A percentile compares a stretch with the other conserved stretches of the same genome.
phyloP scores from a whole-genome alignment of 2,113 vertebrate species.

The Pseudopipra pipra region DNA sequence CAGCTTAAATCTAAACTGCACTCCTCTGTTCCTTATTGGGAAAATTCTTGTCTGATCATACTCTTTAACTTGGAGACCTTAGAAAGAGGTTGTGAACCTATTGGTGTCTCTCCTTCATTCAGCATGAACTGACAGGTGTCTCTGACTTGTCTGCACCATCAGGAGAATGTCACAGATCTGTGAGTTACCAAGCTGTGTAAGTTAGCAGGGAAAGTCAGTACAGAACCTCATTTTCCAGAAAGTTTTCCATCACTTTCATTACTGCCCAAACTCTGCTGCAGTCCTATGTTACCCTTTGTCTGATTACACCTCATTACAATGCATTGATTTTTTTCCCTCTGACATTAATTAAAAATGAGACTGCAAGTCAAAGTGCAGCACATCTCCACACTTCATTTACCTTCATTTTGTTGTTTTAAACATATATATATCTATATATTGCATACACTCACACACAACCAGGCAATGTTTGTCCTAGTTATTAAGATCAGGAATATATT shows the following conservation, averaged over 20 bases:
- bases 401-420: not conserved
- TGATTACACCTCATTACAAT: not conserved
- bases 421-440: not conserved
- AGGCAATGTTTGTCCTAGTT: not conserved
- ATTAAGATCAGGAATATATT: not conserved
- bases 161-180: not conserved
- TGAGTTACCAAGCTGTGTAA: not conserved
- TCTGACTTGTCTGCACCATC: not conserved
- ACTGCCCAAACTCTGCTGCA: not conserved
- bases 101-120: not conserved
- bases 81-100: not conserved
- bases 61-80: not conserved
- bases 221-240: not conserved
- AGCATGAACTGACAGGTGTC: not conserved
- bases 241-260: not conserved
- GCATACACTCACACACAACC: not conserved
- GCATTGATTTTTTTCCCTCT: not conserved
- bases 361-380: not conserved
- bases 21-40: not conserved
- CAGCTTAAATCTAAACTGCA: not conserved
- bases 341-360: constrained; percentile 7
- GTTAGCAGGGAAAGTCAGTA: not conserved
- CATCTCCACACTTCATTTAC: not conserved
- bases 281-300: not conserved
- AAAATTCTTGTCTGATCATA: not conserved